phyloP scores from a whole-genome alignment of 2,113 vertebrate species.

The Notothenia rossii region DNA sequence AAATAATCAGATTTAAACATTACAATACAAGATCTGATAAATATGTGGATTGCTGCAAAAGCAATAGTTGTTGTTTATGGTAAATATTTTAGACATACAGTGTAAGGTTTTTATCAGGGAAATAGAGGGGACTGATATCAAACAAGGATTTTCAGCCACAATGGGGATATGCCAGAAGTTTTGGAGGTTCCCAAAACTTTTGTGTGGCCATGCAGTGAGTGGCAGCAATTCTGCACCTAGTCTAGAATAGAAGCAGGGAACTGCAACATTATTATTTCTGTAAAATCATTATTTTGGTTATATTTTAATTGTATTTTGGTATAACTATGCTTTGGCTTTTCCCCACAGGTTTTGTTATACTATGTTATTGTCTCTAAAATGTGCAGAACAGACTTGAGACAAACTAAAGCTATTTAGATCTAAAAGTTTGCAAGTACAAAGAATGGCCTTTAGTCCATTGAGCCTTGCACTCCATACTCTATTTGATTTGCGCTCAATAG shows the following conservation, averaged over 20 bases:
- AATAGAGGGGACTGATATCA: background rate
- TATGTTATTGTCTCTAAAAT: background rate
- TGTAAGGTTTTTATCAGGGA: constrained; percentile 7
- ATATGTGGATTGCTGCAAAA: constrained; percentile 2
- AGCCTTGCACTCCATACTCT: background rate
- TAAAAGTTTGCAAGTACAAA: background rate
- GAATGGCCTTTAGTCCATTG: background rate
- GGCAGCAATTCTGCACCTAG: background rate
- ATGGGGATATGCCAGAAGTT: background rate
- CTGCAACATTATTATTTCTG: background rate
- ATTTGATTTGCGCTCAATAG: constrained; percentile 5
- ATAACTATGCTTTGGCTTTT: background rate
- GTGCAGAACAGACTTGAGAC: background rate
- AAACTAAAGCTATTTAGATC: background rate
- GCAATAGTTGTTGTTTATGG: background rate
- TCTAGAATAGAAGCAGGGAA: background rate
- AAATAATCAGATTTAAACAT: constrained; percentile 23
- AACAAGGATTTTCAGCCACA: background rate
- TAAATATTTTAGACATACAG: constrained; percentile 4
- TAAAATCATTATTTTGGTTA: background rate
- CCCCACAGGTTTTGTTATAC: no score
- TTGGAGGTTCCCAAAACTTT: no score
- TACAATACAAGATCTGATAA: constrained; percentile 19
- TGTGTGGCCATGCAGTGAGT: background rate
- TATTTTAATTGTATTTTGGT: background rate